Evolutionary conservation across 2,888 invertebrate genomes (phyloP), one percentile per base, ranked within the genome.

Genomic region (Elgonia sp.): DNA sequence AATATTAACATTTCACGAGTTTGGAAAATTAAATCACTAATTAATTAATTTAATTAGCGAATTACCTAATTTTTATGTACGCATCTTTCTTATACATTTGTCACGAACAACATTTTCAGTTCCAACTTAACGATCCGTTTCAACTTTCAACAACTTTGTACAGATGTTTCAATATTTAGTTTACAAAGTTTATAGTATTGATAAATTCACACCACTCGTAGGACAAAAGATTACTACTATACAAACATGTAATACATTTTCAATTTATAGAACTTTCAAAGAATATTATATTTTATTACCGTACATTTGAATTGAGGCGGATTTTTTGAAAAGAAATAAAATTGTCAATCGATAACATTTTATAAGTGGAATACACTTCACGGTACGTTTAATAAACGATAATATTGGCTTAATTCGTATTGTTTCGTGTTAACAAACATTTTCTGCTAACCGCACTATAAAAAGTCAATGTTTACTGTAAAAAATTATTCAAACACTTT

Each of bases 401-500:
- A 83, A 87, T 87, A 84, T 87, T 84, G n/a, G 29, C 39, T 63
- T 55, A 84, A 70, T 57, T 75, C 29, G 29, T 62, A 80, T 77
- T 86, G 77, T 65, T 82, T 77, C 39, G 40, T 63, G 75, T 84
- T 75, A 80, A 84, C 70, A 87, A 87, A 87, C 80, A 84, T 83
- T 70, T 73, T 40, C 57, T 29, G 70, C 39, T 29, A 73, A 67
- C 29, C 39, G 72, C 40, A 42, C 63, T 72, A 86, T 60, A 63
- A 72, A 87, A 62, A 65, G 80, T 87, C 87, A 87, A 84, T 84
- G 87, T 87, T 87, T 84, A 84, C 80, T 29, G 70, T 84, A 81
- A 80, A 84, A 76, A 81, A 77, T 84, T 84, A 81, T 87, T 87
- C 87, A 87, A 87, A 87, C 60, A 81, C 63, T 81, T 81, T 76